Base-by-base conservation (phyloP, 2,797 vertebrate species). In the Gymnothorax javanicus region DNA sequence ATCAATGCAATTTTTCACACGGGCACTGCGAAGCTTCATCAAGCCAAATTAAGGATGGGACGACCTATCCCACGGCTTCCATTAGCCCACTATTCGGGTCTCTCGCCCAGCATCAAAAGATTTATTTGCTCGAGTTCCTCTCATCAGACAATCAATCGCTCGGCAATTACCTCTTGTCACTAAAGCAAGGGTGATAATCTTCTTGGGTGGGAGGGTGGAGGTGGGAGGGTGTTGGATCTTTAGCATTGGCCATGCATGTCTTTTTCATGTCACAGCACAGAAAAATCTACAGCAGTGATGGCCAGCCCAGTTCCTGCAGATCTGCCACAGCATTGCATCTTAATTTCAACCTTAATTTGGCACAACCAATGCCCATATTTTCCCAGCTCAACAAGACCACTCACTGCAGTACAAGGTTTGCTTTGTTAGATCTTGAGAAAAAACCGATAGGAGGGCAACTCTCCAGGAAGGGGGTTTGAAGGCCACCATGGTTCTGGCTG, bases 1-100 rank as follows among this genome's bases (percentile, higher is more conserved):
- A 96, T 95, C 96, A 96, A 95, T 93, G 94, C 94, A 92, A 91
- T 94, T 95, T 97, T 91, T 95, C 94, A 95, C 81, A 85, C 93
- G 86, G 17, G 81, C 86, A 93, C 91, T 91, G 87, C 9, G 90
- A 86, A 94, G 94, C 94, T 93, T 95, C 95, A 95, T 93, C 94
- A 94, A 93, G 94, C 92, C 95, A 92, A 94, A 95, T 91, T 92
- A 96, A 25, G 87, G 94, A 67, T 92, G 90, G 83, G 94, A 93
- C 92, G 94, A 95, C 95, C 96, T 92, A 90, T 92, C 94, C 94
- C 85, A 90, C 93, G 94, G 85, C 88, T 92, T 93, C 95, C 95
- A 95, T 95, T 88, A 96, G 95, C 91, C 33, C 90, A 89, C 93
- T 86, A 89, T 94, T 92, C 94, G 93, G 93, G 92, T 92, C 95